Percentiles rank a stretch among this genome's conserved stretches.
Evolutionary conservation across 53 echinoderm and acorn worm species (phyloP).

Genomic region (Patiria pectinifera): DNA sequence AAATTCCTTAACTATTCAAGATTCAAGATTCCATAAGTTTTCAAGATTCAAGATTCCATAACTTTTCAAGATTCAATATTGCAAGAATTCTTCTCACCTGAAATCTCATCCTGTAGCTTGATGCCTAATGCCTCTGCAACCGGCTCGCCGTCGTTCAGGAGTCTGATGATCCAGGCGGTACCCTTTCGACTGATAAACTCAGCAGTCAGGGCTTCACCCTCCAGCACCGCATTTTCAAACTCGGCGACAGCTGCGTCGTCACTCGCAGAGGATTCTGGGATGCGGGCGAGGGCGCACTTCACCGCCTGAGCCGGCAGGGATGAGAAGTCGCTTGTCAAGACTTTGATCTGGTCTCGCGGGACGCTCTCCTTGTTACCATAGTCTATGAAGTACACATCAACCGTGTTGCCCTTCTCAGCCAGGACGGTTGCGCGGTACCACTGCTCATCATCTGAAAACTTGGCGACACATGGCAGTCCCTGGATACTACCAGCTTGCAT

Average conservation of each 20-base stretch:
- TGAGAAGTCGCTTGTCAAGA: conserved; percentile 69
- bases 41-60: background rate
- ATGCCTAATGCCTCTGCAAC: conserved; percentile 48
- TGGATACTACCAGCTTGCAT: background rate
- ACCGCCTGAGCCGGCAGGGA: conserved; percentile 81
- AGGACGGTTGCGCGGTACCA: conserved; percentile 86
- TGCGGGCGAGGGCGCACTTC: conserved; percentile 81
- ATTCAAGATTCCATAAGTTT: background rate
- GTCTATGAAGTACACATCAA: conserved; percentile 79
- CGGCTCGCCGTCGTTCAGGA: conserved; percentile 40
- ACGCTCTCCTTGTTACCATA: conserved; percentile 85
- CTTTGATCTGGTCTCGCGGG: conserved; percentile 61
- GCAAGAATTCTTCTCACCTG: conserved; percentile 35
- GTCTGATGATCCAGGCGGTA: conserved; percentile 36
- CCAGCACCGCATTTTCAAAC: conserved; percentile 72
- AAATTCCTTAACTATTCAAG: background rate
- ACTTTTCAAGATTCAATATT: background rate
- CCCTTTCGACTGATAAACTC: conserved; percentile 56
- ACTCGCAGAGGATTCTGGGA: background rate
- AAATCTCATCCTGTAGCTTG: conserved; percentile 18
- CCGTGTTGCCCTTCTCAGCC: conserved; percentile 27
- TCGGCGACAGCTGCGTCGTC: conserved; percentile 48
- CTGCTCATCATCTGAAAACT: conserved; percentile 78
- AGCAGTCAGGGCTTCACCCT: conserved; percentile 61
- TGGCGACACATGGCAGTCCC: conserved; percentile 66